Base-by-base conservation (phyloP, 2,797 vertebrate genomes). In the Sphaeramia orbicularis region DNA sequence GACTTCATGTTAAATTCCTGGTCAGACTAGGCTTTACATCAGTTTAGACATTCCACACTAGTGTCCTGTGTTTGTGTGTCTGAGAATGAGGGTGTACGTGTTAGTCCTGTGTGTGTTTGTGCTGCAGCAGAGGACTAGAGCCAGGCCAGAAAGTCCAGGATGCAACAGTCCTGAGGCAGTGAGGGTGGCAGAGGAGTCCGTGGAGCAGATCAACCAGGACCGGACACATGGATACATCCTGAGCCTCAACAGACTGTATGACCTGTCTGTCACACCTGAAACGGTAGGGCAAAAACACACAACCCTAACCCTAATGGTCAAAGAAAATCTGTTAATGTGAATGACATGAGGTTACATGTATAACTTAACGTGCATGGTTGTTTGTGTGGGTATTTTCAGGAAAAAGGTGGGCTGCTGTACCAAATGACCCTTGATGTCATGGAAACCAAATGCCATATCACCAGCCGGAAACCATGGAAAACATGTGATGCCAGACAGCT, bases 401-500 rank as follows among this genome's bases (percentile, higher is more conserved):
- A 78, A 14, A 78, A 74, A 61, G 71, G 24, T 7, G 65, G 61
- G 1, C 71, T 45, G 2, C 36, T 78, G 40, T 90, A 90, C 66
- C 77, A 82, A 11, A 65, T 93, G 61, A 86, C 59, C 5, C 74
- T 93, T n/a, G 92, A 93, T 49, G 86, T 93, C 24, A 68, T 92
- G 77, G 92, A 94, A 65, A 93, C 93, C 47, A 63, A 71, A 49
- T 91, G 92, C 55, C 90, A 92, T 58, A 76, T 91, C 74, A 76
- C 42, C 60, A 93, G 91, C 83, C 84, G 74, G 65, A 92, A 81
- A 81, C 80, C 74, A 10, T 91, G 90, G 90, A 92, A 89, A 81
- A 72, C 86, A 21, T 94, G 91, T 78, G 50, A 65, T 53, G 56
- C 91, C 30, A 85, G 81, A 76, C 3, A 0, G 2, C 49, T 87